Evolutionary conservation across 1,140 invertebrate species (phyloP), one percentile per base, ranked within the genome.

Genomic region (Ceratina calcarata): DNA sequence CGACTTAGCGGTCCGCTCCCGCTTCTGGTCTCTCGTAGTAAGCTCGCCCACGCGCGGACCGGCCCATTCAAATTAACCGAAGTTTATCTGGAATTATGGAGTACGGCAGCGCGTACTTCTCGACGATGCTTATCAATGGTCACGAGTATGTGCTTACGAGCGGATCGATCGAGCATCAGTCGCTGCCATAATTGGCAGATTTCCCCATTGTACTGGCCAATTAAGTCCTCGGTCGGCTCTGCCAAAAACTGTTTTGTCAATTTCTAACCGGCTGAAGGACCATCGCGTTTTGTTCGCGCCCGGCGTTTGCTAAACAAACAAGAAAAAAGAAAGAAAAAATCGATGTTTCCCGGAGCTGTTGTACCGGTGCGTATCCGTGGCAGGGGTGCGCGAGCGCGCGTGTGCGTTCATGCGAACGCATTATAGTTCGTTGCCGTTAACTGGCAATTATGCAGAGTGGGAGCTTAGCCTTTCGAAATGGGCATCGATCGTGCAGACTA

Each of bases 381-480:
- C 37, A 45, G 37, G 37, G 37, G 65, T 10, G 13, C 24, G 45
- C 24, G n/a, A n/a, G 3, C n/a, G 13, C 24, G 45, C 24, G 58
- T 20, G 58, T n/a, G 57, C 20, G 75, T 72, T 57, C 51, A 15
- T 58, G 77, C 77, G 69, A 32, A 13, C 51, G 53, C 22, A 70
- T 66, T 73, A 79, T 79, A 79, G 78, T 79, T 73, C 62, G 78
- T 79, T 74, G 62, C 71, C 82, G 82, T 74, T 70, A 81, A 78
- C 79, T 83, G 80, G 85, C 82, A 86, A 88, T 89, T 90, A 89
- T 89, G 88, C 89, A 88, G 83, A 87, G 74, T 82, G 85, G 78
- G 51, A 78, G 87, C 86, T 88, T 87, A 86, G 73, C 85, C 81
- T 79, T 74, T 67, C 77, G 83, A 89, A 82, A 87, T 87, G 84